A percentile compares a stretch with the other conserved stretches of the same genome.
Conservation (phyloP, 1,140 invertebrate species). For the Drosophila obscura region DNA sequence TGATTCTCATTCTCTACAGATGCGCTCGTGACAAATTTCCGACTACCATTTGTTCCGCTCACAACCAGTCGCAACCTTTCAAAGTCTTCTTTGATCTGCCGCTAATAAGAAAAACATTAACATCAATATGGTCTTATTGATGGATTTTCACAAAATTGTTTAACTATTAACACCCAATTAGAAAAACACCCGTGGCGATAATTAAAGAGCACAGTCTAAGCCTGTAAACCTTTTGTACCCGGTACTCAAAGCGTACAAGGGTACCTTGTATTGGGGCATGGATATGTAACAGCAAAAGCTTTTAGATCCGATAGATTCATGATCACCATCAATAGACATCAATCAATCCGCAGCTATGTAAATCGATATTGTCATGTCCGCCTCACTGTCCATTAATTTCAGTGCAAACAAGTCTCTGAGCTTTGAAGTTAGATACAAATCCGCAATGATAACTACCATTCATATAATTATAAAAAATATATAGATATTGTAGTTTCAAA, state of each 20-base stretch:
- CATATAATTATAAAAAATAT: too few relatives aligned
- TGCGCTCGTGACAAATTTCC: conserved; percentile 50
- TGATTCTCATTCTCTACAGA: conserved; percentile 29
- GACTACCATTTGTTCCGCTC: conserved; percentile 49
- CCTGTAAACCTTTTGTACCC: conserved; percentile 51
- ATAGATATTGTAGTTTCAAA: too few relatives aligned
- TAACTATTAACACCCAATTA: conserved; percentile 56
- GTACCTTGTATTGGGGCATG: too few relatives aligned
- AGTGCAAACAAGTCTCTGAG: too few relatives aligned
- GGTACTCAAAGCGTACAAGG: background rate
- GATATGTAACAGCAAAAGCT: too few relatives aligned
- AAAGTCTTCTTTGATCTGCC: conserved; percentile 47
- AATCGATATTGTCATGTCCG: too few relatives aligned
- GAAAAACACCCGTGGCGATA: conserved; percentile 55
- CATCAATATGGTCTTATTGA: conserved; percentile 56
- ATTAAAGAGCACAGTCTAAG: conserved; percentile 55
- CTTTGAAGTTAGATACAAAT: too few relatives aligned
- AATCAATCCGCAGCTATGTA: too few relatives aligned
- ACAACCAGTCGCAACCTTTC: conserved; percentile 36
- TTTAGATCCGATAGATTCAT: too few relatives aligned
- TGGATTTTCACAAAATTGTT: conserved; percentile 60
- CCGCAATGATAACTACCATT: too few relatives aligned
- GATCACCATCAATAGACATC: too few relatives aligned
- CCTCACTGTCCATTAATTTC: too few relatives aligned
- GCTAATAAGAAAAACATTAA: conserved; percentile 46